Evolutionary conservation across 1,140 invertebrate species (phyloP).

Genomic region (Intoshia linei): DNA sequence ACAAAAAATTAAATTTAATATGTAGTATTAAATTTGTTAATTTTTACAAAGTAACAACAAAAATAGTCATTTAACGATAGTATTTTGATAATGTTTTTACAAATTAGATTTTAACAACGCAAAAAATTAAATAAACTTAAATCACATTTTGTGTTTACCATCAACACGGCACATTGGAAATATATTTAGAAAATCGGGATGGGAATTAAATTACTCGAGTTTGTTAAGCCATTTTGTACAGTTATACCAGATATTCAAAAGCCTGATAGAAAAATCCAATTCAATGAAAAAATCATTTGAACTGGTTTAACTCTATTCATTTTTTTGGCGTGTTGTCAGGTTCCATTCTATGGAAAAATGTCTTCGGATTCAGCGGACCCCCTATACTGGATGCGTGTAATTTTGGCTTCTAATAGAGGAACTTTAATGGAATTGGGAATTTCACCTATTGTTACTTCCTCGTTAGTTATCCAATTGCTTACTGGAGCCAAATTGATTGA

Average conservation of each 20-base stretch:
- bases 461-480: conserved; percentile 92
- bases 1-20: too few relatives aligned
- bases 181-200: too few relatives aligned
- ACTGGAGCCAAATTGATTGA: conserved; percentile 98
- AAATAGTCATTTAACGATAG: too few relatives aligned
- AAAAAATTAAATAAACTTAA: too few relatives aligned
- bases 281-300: conserved; percentile 98
- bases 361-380: conserved; percentile 98
- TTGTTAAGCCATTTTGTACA: conserved; percentile 97
- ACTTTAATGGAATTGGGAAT: conserved; percentile 92
- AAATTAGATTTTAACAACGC: too few relatives aligned
- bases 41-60: too few relatives aligned
- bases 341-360: conserved; percentile 96
- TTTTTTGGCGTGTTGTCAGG: conserved; percentile 98
- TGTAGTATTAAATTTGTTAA: too few relatives aligned
- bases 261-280: conserved; percentile 97
- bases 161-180: too few relatives aligned
- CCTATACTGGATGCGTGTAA: conserved; percentile 99
- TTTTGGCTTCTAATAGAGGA: conserved; percentile 74
- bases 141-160: too few relatives aligned
- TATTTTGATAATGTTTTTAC: too few relatives aligned
- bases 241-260: conserved; percentile 97
- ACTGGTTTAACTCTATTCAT: conserved; percentile 97
- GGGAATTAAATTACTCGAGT: conserved; percentile 99
- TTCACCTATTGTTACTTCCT: conserved; percentile 95